A percentile compares a stretch with the other conserved stretches of the same genome.
Conservation (phyloP, 2,113 vertebrate genomes). For the Capreolus pygargus region DNA sequence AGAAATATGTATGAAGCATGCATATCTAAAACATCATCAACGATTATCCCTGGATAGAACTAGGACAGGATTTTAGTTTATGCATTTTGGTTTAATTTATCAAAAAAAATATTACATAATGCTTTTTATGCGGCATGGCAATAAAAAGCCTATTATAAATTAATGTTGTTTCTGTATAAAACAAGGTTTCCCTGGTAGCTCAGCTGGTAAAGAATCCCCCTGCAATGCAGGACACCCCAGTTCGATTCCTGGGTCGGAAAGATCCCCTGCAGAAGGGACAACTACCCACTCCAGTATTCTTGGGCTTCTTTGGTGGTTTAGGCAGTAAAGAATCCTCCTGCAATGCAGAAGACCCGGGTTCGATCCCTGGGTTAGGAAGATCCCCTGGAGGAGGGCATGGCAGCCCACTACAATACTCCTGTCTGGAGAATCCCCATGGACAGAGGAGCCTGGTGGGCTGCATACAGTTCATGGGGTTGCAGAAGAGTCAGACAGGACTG, state of each 20-base stretch:
- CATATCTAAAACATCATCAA: not conserved
- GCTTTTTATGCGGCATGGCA: not conserved
- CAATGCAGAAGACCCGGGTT: not conserved
- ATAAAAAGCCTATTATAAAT: slow-evolving; percentile 19
- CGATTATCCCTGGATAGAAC: not conserved
- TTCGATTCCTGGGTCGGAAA: not conserved
- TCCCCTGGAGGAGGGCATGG: not conserved
- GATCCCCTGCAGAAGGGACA: not conserved
- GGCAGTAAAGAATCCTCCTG: not conserved
- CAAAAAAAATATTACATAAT: not conserved
- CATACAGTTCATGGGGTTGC: not conserved
- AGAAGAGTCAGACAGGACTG: not conserved
- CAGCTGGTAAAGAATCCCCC: not conserved
- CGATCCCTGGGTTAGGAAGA: not conserved
- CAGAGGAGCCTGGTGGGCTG: not conserved
- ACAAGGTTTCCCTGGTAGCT: not conserved
- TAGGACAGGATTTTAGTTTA: not conserved
- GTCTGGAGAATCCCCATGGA: not conserved
- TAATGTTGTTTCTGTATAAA: not conserved
- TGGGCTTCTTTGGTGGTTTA: not conserved
- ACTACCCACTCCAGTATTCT: not conserved
- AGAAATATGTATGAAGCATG: not conserved
- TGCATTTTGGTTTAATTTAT: slow-evolving; percentile 18
- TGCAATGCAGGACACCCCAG: not conserved
- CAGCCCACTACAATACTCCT: not conserved